A percentile compares a stretch with the other conserved stretches of the same genome.
phyloP scores from a whole-genome alignment of 1,140 invertebrate species.

The Heliothis virescens region DNA sequence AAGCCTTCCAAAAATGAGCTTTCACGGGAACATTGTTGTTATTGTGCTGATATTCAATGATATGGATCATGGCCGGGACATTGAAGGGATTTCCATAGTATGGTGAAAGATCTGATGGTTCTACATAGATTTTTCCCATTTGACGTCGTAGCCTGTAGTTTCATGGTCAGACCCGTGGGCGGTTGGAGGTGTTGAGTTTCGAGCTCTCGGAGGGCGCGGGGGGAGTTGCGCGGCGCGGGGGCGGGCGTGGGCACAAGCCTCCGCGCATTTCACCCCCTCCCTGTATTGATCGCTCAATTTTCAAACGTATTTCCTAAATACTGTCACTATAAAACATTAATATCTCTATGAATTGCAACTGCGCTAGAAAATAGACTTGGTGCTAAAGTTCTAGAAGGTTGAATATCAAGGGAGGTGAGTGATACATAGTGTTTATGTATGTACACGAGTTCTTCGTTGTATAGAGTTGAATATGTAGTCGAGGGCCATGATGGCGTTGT shows the following conservation, averaged over 20 bases:
- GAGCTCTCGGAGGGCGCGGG: slow-evolving; percentile 52
- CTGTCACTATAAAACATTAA: slow-evolving; percentile 65
- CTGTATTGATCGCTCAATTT: slow-evolving; percentile 81
- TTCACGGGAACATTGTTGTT: background rate
- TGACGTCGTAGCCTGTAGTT: slow-evolving; percentile 63
- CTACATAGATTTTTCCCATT: slow-evolving; percentile 44
- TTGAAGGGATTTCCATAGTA: background rate
- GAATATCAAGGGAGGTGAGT: background rate
- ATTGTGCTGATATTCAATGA: background rate
- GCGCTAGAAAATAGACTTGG: background rate
- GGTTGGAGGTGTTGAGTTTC: slow-evolving; percentile 69
- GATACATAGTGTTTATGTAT: background rate
- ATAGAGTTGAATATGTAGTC: background rate
- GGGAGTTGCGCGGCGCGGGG: slow-evolving; percentile 52
- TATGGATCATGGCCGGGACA: too few relatives aligned
- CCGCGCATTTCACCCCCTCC: slow-evolving; percentile 70
- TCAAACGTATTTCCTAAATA: slow-evolving; percentile 76
- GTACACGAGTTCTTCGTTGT: background rate
- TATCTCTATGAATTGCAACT: slow-evolving; percentile 20
- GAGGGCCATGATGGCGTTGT: background rate
- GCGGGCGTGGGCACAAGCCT: slow-evolving; percentile 70
- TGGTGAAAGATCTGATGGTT: background rate
- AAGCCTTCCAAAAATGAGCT: background rate
- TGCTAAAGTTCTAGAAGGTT: background rate
- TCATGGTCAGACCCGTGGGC: slow-evolving; percentile 70